These are phyloP conservation scores for Gastrophryne carolinensis DNA, from an alignment of 2,797 vertebrate species.

Conservation along the genomic window DNA sequence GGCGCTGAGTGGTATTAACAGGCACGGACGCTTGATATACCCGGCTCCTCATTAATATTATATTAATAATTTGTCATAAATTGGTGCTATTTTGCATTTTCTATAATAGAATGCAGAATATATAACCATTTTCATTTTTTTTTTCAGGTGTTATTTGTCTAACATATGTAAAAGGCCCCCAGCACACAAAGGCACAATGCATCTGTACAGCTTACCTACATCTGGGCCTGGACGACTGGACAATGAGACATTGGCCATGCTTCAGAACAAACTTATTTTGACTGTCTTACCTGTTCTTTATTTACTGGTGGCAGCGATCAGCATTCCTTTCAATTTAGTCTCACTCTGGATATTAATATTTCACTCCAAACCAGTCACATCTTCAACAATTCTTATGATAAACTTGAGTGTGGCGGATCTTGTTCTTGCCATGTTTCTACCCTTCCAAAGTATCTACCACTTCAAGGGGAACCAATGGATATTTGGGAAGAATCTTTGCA, in stretches of 20 bases:
- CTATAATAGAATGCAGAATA: too few relatives aligned
- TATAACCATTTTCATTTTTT: slow-evolving; percentile 35
- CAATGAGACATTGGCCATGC: slow-evolving; percentile 73
- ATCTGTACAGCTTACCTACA: slow-evolving; percentile 64
- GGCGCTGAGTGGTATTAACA: too few relatives aligned
- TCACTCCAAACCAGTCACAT: slow-evolving; percentile 79
- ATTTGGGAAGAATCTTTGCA: slow-evolving; percentile 77
- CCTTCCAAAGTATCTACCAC: slow-evolving; percentile 88
- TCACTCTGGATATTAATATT: slow-evolving; percentile 85
- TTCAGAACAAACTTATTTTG: slow-evolving; percentile 64
- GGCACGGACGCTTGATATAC: too few relatives aligned
- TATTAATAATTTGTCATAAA: too few relatives aligned
- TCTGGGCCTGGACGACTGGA: slow-evolving; percentile 73
- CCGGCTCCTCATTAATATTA: too few relatives aligned
- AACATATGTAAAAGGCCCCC: not conserved
- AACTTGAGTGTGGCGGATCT: slow-evolving; percentile 89
- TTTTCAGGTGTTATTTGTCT: slow-evolving; percentile 50
- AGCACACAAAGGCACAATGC: slow-evolving; percentile 39
- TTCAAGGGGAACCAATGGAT: slow-evolving; percentile 76
- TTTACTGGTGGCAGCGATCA: slow-evolving; percentile 72
- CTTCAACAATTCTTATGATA: slow-evolving; percentile 92
- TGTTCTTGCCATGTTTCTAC: slow-evolving; percentile 76
- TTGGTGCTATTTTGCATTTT: too few relatives aligned
- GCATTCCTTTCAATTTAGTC: slow-evolving; percentile 81
- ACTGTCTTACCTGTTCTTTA: slow-evolving; percentile 75